These are phyloP conservation scores for Physocephala rufipes DNA, from an alignment of 2,888 invertebrate genomes.

Conservation along the genomic window DNA sequence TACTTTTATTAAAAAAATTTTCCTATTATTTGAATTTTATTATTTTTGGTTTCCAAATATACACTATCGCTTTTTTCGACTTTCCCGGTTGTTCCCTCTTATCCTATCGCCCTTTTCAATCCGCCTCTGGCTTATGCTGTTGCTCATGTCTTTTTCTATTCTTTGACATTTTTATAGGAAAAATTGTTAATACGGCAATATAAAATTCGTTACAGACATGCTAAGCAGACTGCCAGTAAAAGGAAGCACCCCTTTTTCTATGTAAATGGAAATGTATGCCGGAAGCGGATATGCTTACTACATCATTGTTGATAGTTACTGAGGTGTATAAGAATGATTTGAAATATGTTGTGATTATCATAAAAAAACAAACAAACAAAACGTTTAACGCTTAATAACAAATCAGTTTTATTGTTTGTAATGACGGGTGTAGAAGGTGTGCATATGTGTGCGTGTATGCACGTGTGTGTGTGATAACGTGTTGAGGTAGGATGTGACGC, in stretches of 20 bases:
- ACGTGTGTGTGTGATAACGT: not conserved
- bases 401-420: slow-evolving; percentile 23
- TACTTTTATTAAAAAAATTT: not conserved
- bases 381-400: slow-evolving; percentile 15
- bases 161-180: too few relatives aligned
- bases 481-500: not conserved
- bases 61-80: not conserved
- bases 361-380: not conserved
- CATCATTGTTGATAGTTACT: slow-evolving; percentile 25
- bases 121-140: too few relatives aligned
- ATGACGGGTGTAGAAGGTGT: not conserved
- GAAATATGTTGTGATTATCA: slow-evolving; percentile 25
- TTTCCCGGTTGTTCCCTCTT: not conserved
- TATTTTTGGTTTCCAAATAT: not conserved
- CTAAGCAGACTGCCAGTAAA: not conserved
- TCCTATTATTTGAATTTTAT: not conserved
- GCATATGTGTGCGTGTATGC: not conserved
- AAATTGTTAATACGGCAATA: too few relatives aligned
- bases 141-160: too few relatives aligned
- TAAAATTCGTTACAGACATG: slow-evolving; percentile 9
- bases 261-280: not conserved
- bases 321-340: slow-evolving; percentile 33
- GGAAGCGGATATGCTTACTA: slow-evolving; percentile 31
- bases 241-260: too few relatives aligned
- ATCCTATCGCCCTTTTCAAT: too few relatives aligned